Base-by-base conservation (phyloP, 1,140 invertebrate genomes). In the Magallana angulata region DNA sequence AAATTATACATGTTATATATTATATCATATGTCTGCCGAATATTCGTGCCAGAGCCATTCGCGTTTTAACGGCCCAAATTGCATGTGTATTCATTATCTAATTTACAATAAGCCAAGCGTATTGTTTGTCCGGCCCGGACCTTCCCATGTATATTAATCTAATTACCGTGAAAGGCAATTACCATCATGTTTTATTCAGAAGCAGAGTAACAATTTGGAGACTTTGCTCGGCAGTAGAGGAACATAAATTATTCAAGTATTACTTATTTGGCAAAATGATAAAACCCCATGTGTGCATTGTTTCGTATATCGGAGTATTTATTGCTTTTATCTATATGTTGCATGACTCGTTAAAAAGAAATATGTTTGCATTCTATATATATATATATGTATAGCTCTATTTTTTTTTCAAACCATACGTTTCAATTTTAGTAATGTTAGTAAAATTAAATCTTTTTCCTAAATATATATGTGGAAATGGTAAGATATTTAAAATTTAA, bases 141-240 rank as follows among this genome's bases (percentile, higher is more conserved):
- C 18, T 12, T 76, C 68, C 30, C 24, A 76, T 76, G 68, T 24
- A 76, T 76, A 84, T 84, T 84, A 84, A 84, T 84, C 58, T 59
- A 84, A 84, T 84, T 84, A 84, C 57, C 14, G 16, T 84, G 82
- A 84, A 62, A 84, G 82, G 82, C 82, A 84, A 84, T 84, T 84
- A 60, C 57, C 30, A 62, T 24, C 30, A 84, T 84, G 82, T 84
- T 84, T 84, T 60, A 84, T 84, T 84, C 82, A 84, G 60, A 60
- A 84, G 82, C 58, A 62, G 57, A 59, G 8, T 24, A 16, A 18
- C 16, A n/a, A 36, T n/a, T 84, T 59, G n/a, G 57, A 62, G 60
- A 84, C 59, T 60, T 84, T 11, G n/a, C 18, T 84, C 58, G 30
- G n/a, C 24, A n/a, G 58, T 48, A 62, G 82, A 84, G 30, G 60